Percentiles rank a stretch among this genome's conserved stretches.
phyloP scores from a whole-genome alignment of 2,113 vertebrate species.

The Tauraco erythrolophus region DNA sequence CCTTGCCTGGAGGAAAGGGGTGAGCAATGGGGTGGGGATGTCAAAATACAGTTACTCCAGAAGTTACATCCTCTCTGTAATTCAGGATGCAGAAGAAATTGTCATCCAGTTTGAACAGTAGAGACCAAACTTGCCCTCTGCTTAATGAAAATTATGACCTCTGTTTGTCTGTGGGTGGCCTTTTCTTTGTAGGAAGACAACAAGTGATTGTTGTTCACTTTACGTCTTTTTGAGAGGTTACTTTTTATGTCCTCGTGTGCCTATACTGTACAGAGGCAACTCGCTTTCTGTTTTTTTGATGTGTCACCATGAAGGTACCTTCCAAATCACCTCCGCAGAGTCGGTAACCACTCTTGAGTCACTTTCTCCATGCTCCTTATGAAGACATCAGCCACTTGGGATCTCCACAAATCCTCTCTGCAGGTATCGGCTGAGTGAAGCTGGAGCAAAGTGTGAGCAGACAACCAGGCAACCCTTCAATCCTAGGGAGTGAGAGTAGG shows the following conservation, averaged over 20 bases:
- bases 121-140: neutral
- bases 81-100: constrained; percentile 23
- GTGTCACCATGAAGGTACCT: neutral
- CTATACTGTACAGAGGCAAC: neutral
- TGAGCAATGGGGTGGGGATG: constrained; percentile 47
- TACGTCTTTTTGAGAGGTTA: neutral
- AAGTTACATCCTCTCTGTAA: constrained; percentile 24
- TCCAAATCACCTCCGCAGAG: neutral
- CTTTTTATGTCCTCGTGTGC: neutral
- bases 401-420: neutral
- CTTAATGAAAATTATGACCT: neutral
- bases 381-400: neutral
- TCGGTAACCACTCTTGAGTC: neutral
- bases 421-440: neutral
- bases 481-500: neutral
- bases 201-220: neutral
- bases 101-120: neutral
- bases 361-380: neutral
- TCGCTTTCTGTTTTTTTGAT: neutral
- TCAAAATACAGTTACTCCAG: constrained; percentile 21
- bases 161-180: neutral
- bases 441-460: neutral
- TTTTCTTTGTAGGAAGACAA: neutral
- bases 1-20: constrained; percentile 15
- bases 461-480: neutral